These are phyloP conservation scores for Hirundichthys speculiger DNA, from an alignment of 2,113 vertebrate genomes.

Conservation along the genomic window DNA sequence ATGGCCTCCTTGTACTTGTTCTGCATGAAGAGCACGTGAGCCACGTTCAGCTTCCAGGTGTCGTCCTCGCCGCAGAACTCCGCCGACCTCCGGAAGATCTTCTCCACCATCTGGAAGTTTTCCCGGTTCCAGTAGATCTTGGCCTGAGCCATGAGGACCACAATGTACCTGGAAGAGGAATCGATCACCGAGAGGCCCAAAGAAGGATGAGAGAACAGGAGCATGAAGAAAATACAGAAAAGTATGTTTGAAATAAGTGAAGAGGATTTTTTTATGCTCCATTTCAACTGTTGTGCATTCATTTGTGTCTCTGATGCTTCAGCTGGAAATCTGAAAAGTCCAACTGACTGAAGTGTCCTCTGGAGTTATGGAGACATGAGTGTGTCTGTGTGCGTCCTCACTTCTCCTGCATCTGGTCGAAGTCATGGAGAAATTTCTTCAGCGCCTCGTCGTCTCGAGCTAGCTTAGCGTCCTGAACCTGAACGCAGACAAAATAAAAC, in stretches of 20 bases:
- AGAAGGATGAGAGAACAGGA: neutral
- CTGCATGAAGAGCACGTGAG: conserved; percentile 97
- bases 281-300: no score
- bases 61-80: conserved; percentile 94
- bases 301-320: no score
- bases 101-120: conserved; percentile 94
- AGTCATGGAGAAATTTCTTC: conserved; percentile 87
- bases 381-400: conserved; percentile 51
- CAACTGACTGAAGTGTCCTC: neutral
- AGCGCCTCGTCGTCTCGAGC: conserved; percentile 86
- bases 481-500: neutral
- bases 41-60: conserved; percentile 95
- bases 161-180: conserved; percentile 80
- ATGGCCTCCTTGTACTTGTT: conserved; percentile 96
- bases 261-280: no score
- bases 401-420: conserved; percentile 90
- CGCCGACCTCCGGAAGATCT: conserved; percentile 93
- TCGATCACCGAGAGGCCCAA: no score
- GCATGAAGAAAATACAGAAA: neutral
- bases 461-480: conserved; percentile 88
- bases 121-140: conserved; percentile 98
- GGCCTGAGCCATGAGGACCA: conserved; percentile 93
- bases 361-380: neutral
- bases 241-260: no score
- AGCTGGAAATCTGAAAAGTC: no score